Conservation (phyloP, 2,113 vertebrate species). For the Corythornis vintsioides region DNA sequence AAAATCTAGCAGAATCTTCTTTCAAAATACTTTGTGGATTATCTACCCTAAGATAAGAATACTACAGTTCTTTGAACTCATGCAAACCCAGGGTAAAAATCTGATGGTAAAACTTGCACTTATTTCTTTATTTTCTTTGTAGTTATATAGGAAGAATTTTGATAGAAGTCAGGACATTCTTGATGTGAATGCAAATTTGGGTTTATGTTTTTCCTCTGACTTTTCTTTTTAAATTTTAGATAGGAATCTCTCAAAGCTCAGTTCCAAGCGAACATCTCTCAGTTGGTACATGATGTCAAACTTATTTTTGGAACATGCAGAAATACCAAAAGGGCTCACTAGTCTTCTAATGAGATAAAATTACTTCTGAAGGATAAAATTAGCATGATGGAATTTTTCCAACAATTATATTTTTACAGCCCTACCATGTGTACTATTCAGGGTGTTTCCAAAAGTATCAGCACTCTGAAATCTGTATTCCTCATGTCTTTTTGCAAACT, state of each 20-base stretch:
- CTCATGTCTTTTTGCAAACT: neutral
- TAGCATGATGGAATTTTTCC: conserved; percentile 18
- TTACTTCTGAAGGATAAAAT: conserved; percentile 60
- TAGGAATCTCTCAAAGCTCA: neutral
- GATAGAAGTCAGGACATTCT: neutral
- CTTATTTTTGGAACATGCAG: conserved; percentile 36
- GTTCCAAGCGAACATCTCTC: neutral
- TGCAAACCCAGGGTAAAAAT: neutral
- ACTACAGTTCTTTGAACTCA: neutral
- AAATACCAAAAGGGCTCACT: conserved; percentile 20
- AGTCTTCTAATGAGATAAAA: conserved; percentile 56
- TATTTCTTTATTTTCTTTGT: neutral
- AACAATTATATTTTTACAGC: conserved; percentile 18
- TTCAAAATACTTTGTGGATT: neutral
- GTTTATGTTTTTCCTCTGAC: neutral
- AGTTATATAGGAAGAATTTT: neutral
- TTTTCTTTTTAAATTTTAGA: neutral
- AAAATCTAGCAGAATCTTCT: neutral
- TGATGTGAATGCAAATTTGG: neutral
- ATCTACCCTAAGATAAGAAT: neutral
- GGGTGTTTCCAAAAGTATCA: neutral
- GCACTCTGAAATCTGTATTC: neutral
- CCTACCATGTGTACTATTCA: neutral
- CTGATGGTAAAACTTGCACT: neutral
- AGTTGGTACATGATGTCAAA: conserved; percentile 12